Base-by-base conservation (phyloP, 37 sponge, comb jelly and placozoan genomes). In the Crambe crambe region DNA sequence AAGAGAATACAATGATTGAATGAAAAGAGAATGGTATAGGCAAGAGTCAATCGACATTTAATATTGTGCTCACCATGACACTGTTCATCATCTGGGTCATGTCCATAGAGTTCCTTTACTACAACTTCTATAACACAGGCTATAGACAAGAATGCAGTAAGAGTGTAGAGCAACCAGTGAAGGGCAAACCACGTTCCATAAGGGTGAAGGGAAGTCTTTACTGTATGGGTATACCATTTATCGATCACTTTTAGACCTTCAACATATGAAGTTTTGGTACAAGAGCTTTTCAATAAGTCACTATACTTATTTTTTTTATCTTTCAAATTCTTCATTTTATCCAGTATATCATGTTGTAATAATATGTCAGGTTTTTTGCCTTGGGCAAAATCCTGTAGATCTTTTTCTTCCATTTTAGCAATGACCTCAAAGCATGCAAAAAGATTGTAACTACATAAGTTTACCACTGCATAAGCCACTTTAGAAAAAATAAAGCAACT, bases 141-240 rank as follows among this genome's bases (percentile, higher is more conserved):
- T n/a, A 63, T 27, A 27, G 78, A 62, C 78, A 77, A 20, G 66
- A 77, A 65, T 15, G 78, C 47, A 22, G 67, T 26, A 26, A 77
- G 27, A 6, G 78, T 64, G 34, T 65, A 77, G 5, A 63, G 17
- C 15, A 77, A 12, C 78, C 78, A 77, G 47, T 77, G 78, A 37
- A 77, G 30, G 4, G 78, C 47, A 77, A 77, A 77, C 78, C 78
- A 77, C 5, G 36, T 42, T 3, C 78, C 47, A 47, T 64, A 77
- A 42, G 78, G 78, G 6, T n/a, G 22, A 12, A 77, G 44, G 18
- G 67, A 26, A 3, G 10, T 9, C 15, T 58, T 56, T 17, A 75
- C 29, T 36, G 17, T 58, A 10, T 27, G 2, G 4, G 23, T 15
- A 37, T 60, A 75, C 62, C 62, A 34, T 37, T 58, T 58, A 58